Evolutionary conservation across 2,888 invertebrate genomes (phyloP), one percentile per base, ranked within the genome.

Genomic region (Plusia festucae): DNA sequence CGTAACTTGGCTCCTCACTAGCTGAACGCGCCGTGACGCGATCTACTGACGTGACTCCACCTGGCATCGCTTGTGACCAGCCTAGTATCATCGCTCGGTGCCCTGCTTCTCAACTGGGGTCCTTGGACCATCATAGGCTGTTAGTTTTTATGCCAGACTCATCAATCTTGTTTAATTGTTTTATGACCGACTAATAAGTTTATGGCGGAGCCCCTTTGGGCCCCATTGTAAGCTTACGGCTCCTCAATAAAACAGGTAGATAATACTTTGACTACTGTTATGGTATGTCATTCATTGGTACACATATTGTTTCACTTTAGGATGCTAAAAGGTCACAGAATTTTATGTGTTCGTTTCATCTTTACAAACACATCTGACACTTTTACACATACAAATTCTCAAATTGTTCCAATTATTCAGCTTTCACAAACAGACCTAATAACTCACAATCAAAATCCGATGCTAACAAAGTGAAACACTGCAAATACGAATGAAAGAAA

Each of bases 171-270:
- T 81, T 84, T 86, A 86, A 91, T 91, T 85, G 88, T 88, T 94
- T 93, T 93, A 93, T 85, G 90, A 89, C 88, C 81, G 79, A 81
- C 86, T 85, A 85, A 85, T 89, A 88, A 85, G 86, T 94, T 94
- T 95, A 95, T 94, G 94, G 94, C 85, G 94, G 94, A 88, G 93
- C 94, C 90, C 91, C 85, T 91, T 89, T 88, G 82, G 90, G 90
- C 87, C 90, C 91, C 94, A 95, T 94, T 93, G 91, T 94, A 90
- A 93, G 84, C 80, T 85, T 86, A 86, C 81, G 76, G 81, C 84
- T 84, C 84, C 84, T 85, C 77, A 84, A 89, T 88, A 89, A 90
- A 91, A 88, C 85, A 82, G 86, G 88, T 86, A 87, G 86, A 79
- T 75, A 78, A 75, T 65, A 78, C 77, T 84, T 86, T 82, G 24